These are phyloP conservation scores for Cenopis cana DNA, from an alignment of 2,888 invertebrate species.

Conservation along the genomic window DNA sequence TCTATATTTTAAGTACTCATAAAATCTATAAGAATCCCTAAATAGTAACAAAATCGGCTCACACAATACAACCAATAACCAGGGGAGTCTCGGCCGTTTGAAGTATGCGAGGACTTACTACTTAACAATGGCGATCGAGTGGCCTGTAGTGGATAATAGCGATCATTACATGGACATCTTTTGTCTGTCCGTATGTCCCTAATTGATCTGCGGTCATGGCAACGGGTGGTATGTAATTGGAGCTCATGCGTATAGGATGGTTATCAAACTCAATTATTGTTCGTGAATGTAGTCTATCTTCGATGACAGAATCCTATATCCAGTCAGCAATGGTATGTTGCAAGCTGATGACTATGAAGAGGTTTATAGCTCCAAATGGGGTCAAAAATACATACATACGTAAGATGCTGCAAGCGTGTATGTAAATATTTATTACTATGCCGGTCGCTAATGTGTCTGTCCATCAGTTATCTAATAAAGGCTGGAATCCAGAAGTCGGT, in stretches of 20 bases:
- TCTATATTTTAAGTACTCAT: background rate
- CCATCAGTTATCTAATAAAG: too few species aligned
- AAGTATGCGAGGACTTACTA: conserved; percentile 41
- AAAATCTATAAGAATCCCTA: background rate
- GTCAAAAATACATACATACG: background rate
- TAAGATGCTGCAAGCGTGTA: too few species aligned
- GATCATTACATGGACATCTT: conserved; percentile 63
- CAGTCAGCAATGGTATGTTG: background rate
- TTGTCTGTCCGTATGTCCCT: conserved; percentile 62
- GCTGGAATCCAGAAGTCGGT: too few species aligned
- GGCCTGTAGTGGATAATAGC: conserved; percentile 62
- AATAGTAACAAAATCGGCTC: conserved; percentile 14
- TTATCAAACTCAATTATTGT: background rate
- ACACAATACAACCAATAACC: conserved; percentile 24
- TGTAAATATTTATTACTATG: too few species aligned
- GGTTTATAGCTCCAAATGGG: background rate
- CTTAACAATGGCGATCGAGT: conserved; percentile 59
- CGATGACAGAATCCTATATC: background rate
- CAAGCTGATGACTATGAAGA: background rate
- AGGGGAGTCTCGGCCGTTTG: conserved; percentile 24
- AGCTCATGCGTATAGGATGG: conserved; percentile 18
- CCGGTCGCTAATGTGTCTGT: too few species aligned
- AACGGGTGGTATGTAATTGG: conserved; percentile 54
- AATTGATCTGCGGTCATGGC: conserved; percentile 62
- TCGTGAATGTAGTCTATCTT: background rate